phyloP scores from a whole-genome alignment of 2,888 invertebrate species.

The Lypha dubia region DNA sequence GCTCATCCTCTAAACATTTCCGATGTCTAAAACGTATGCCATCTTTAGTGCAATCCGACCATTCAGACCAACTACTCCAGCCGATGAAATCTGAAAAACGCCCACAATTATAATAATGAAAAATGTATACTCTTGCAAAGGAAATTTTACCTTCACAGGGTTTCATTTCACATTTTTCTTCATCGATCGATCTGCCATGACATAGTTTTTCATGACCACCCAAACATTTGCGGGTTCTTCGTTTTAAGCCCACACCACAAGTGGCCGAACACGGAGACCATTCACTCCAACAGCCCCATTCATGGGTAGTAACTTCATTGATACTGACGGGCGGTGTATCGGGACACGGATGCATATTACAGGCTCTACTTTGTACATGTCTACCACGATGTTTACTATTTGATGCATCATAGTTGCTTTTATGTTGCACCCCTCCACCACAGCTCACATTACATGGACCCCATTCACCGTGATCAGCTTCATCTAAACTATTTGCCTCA shows the following conservation, averaged over 20 bases:
- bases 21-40: constrained; percentile 89
- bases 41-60: constrained; percentile 87
- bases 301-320: constrained; percentile 78
- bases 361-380: constrained; percentile 86
- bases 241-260: constrained; percentile 88
- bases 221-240: constrained; percentile 88
- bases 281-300: constrained; percentile 94
- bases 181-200: constrained; percentile 86
- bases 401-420: constrained; percentile 83
- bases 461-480: constrained; percentile 84
- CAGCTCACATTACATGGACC: constrained; percentile 87
- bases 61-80: constrained; percentile 91
- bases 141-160: constrained; percentile 86
- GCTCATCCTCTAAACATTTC: constrained; percentile 85
- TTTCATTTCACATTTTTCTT: constrained; percentile 88
- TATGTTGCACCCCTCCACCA: constrained; percentile 88
- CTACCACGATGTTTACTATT: constrained; percentile 80
- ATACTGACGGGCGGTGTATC: constrained; percentile 75
- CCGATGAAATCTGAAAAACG: constrained; percentile 86
- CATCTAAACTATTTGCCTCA: constrained; percentile 71
- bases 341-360: constrained; percentile 90
- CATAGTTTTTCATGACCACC: constrained; percentile 85
- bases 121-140: background rate
- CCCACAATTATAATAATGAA: constrained; percentile 51
- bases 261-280: constrained; percentile 91